Percentiles rank a stretch among this genome's conserved stretches.
Evolutionary conservation across 2,888 invertebrate genomes (phyloP).

Genomic region (Synanthedon formicaeformis): DNA sequence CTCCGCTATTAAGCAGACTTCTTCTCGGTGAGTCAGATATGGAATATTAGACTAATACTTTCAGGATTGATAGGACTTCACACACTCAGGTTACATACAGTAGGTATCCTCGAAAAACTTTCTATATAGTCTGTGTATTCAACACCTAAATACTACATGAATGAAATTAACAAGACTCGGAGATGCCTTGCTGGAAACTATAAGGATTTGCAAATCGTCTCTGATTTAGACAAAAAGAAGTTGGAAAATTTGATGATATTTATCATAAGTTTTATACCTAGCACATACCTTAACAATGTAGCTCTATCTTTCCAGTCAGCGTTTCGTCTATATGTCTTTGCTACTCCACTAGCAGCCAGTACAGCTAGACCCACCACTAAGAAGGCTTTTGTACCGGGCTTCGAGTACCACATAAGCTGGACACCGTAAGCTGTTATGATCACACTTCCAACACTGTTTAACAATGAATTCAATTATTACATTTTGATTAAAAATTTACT

Average conservation of each 20-base stretch:
- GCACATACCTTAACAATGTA: conserved; percentile 75
- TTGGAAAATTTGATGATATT: too few species aligned
- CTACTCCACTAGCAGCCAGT: conserved; percentile 74
- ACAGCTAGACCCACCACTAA: conserved; percentile 70
- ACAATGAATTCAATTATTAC: neutral
- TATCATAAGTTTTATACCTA: too few species aligned
- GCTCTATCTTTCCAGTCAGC: conserved; percentile 84
- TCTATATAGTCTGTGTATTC: too few species aligned
- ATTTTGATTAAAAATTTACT: neutral
- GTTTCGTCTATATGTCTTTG: conserved; percentile 78
- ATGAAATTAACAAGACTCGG: too few species aligned
- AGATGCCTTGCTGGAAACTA: neutral
- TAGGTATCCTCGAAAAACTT: too few species aligned
- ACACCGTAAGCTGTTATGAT: conserved; percentile 83
- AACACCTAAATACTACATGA: too few species aligned
- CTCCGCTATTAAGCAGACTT: too few species aligned
- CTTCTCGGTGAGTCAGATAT: neutral
- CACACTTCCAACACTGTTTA: conserved; percentile 81
- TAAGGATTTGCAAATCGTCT: too few species aligned
- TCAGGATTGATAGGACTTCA: too few species aligned
- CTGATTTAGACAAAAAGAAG: too few species aligned
- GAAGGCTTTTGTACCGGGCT: conserved; percentile 61
- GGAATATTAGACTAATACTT: too few species aligned
- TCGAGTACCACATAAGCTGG: conserved; percentile 76
- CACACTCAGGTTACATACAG: too few species aligned